These are phyloP conservation scores for Carduelis carduelis DNA, from an alignment of 2,797 vertebrate genomes.

Conservation along the genomic window DNA sequence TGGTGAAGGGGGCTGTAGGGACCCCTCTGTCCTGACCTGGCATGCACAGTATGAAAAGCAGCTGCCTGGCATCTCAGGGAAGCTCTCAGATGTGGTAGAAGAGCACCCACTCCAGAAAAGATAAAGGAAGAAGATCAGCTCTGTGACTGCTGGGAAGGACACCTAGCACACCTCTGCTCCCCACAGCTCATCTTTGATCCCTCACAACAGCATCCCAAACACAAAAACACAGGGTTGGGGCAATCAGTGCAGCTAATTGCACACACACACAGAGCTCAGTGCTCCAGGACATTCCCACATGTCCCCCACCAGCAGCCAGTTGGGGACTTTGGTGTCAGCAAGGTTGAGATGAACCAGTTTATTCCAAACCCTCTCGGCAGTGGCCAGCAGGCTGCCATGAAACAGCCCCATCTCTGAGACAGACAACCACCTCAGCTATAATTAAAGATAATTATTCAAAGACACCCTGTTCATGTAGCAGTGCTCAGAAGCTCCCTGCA, in stretches of 20 bases:
- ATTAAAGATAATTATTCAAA: conserved; percentile 84
- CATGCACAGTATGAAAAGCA: neutral
- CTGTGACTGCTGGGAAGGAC: neutral
- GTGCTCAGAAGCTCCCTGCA: conserved; percentile 72
- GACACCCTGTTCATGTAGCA: conserved; percentile 66
- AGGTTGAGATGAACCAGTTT: neutral
- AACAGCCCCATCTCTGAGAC: conserved; percentile 46
- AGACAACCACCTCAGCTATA: conserved; percentile 75
- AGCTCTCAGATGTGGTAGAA: neutral
- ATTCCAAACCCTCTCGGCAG: neutral
- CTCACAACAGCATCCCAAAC: neutral
- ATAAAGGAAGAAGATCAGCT: neutral
- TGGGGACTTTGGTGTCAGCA: neutral
- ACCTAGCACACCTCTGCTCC: neutral
- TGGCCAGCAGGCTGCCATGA: conserved; percentile 32
- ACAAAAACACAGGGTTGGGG: neutral
- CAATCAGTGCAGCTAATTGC: neutral
- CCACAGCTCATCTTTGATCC: neutral
- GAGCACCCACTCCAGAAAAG: neutral
- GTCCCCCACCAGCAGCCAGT: neutral
- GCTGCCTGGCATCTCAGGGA: neutral
- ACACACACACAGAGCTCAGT: neutral
- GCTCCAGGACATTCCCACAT: neutral
- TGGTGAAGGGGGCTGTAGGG: neutral
- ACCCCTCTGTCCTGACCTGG: neutral